A percentile compares a stretch with the other conserved stretches of the same genome.
phyloP scores from a whole-genome alignment of 2,113 vertebrate genomes.

The Odontesthes bonariensis region DNA sequence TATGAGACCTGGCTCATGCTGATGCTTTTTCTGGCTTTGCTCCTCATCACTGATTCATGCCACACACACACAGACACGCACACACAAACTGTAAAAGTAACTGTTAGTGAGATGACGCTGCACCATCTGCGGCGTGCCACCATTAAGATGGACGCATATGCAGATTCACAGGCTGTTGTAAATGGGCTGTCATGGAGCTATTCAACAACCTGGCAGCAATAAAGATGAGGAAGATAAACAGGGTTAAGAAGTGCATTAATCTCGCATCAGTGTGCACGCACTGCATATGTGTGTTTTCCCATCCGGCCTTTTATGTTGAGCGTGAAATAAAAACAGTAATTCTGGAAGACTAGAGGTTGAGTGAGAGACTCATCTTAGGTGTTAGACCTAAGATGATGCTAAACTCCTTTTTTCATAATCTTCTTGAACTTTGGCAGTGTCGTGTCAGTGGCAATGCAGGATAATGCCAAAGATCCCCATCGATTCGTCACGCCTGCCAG shows the following conservation, averaged over 20 bases:
- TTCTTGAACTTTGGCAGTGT: constrained; percentile 70
- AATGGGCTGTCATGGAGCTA: constrained; percentile 19
- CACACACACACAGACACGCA: not conserved
- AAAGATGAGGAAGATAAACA: constrained; percentile 68
- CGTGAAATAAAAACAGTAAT: constrained; percentile 38
- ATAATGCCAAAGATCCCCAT: constrained; percentile 62
- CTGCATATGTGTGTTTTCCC: not conserved
- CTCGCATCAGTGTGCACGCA: constrained; percentile 13
- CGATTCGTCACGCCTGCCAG: constrained; percentile 66
- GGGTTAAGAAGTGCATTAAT: constrained; percentile 68
- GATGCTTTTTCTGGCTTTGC: constrained; percentile 59
- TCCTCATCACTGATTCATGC: constrained; percentile 28
- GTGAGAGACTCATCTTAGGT: constrained; percentile 40
- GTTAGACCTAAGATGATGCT: constrained; percentile 49
- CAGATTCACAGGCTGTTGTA: constrained; percentile 54
- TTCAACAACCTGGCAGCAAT: constrained; percentile 64
- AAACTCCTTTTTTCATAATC: constrained; percentile 73
- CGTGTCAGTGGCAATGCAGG: constrained; percentile 63
- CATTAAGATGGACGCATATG: constrained; percentile 67
- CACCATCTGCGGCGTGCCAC: constrained; percentile 68
- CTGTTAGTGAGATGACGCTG: constrained; percentile 57
- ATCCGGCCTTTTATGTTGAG: constrained; percentile 23
- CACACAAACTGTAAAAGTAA: constrained; percentile 57
- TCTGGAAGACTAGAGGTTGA: constrained; percentile 9
- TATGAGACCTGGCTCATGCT: constrained; percentile 52